Evolutionary conservation across 2,888 invertebrate genomes (phyloP).

Genomic region (Noctua comes): DNA sequence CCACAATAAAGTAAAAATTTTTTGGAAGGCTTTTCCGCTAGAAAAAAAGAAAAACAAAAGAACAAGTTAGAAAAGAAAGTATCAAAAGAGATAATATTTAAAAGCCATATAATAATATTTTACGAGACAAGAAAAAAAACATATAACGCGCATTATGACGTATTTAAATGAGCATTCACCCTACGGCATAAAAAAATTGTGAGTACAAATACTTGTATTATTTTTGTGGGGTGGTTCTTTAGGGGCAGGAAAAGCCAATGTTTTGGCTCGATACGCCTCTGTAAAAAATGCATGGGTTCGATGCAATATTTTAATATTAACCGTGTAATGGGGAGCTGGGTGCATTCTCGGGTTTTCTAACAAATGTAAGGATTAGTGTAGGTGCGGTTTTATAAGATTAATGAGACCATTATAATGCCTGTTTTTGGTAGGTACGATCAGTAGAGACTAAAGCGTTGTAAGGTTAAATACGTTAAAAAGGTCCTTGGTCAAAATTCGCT

Average conservation of each 20-base stretch:
- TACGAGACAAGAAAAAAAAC: slow-evolving; percentile 67
- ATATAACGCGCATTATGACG: slow-evolving; percentile 74
- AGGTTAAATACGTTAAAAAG: not conserved
- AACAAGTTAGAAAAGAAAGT: slow-evolving; percentile 22
- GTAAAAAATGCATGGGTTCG: slow-evolving; percentile 87
- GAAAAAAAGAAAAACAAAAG: slow-evolving; percentile 7
- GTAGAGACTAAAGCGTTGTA: not conserved
- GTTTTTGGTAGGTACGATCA: not conserved
- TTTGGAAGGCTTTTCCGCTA: not conserved
- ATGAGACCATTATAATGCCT: not conserved
- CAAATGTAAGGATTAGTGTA: slow-evolving; percentile 74
- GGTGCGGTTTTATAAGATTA: slow-evolving; percentile 58
- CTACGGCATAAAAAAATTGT: slow-evolving; percentile 78
- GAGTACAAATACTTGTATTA: slow-evolving; percentile 89
- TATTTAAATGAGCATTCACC: slow-evolving; percentile 82
- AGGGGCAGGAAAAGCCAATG: slow-evolving; percentile 84
- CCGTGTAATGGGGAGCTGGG: slow-evolving; percentile 85
- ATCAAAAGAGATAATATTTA: slow-evolving; percentile 53
- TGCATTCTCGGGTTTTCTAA: slow-evolving; percentile 79
- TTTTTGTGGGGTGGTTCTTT: slow-evolving; percentile 82
- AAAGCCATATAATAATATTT: slow-evolving; percentile 62
- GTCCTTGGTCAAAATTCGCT: not conserved
- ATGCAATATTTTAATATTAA: slow-evolving; percentile 90
- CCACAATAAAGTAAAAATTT: not conserved
- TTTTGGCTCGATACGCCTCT: slow-evolving; percentile 82